Base-by-base conservation (phyloP, 2,888 invertebrate genomes). In the Fragum sueziense region DNA sequence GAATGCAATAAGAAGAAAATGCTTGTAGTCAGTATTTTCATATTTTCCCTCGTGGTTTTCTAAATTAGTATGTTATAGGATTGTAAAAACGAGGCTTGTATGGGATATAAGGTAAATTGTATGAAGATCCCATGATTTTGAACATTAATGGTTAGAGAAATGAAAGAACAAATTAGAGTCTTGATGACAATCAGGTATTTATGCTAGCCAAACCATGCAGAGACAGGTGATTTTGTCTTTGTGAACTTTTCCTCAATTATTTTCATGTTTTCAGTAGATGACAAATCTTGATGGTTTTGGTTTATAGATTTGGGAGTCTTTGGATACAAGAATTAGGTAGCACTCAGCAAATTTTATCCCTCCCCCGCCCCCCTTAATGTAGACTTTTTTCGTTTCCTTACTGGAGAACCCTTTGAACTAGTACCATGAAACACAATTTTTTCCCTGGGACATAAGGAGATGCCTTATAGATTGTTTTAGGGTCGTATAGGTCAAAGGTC, bases 161-260 rank as follows among this genome's bases (percentile, higher is more conserved):
- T 41, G 41, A 41, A 11, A 41, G 4, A 52, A 57, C 25, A 25
- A 57, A 4, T 27, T 57, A 25, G 25, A 57, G 22, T 57, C 57
- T 27, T 57, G 22, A 22, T 61, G 61, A 61, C 61, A 61, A 61
- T 61, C 61, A 33, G 7, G 20, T 29, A 33, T 61, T 61, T 61
- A 33, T 61, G 61, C 33, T 61, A 17, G n/a, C 33, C 9, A 2
- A n/a, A 33, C 33, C 61, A 33, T 41, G n/a, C 6, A 65, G 25
- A 41, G 41, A 25, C 22, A 22, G 65, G 0, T 41, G 52, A 73
- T 70, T 74, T 73, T 65, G 78, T 78, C 61, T 72, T 68, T 77
- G 76, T 72, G 67, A 72, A 72, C 33, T 68, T 72, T 77, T 77
- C 72, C 72, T 61, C n/a, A 62, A 33, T 14, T 31, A 71, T 61